Evolutionary conservation across 2,797 vertebrate species (phyloP), one percentile per base, ranked within the genome.

Genomic region (Enoplosus armatus): DNA sequence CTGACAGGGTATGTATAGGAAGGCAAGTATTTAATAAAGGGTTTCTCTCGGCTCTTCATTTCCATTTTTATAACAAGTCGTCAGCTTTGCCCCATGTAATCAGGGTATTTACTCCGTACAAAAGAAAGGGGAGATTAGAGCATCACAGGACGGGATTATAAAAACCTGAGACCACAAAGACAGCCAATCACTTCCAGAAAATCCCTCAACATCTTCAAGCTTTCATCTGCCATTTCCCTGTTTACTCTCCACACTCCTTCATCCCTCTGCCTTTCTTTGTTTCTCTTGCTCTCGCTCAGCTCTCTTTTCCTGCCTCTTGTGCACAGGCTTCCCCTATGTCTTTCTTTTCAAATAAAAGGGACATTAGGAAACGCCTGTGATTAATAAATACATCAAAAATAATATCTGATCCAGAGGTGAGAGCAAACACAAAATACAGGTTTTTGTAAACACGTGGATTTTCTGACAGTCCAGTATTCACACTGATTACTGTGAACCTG

Each of bases 111-210:
- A 87, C 84, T 87, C 66, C 61, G 66, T 55, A 90, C 79, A 90
- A 91, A 93, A 89, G 90, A 91, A 91, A 85, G 83, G 60, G 79
- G 66, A 91, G 91, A 94, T 94, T 92, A 94, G 72, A 86, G 88
- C 87, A 91, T 92, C 90, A 92, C 87, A 93, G 90, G 87, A 88
- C 65, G 59, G 91, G 92, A 93, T 93, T 91, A 92, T 89, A 87
- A 91, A 91, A 91, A 90, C 86, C 85, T 61, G 79, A 88, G 87
- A 86, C 80, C 88, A 90, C 85, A 92, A 91, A 92, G 87, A 91
- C 75, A 87, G 89, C 80, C 89, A 93, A 91, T 92, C 91, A 89
- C 79, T 87, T 79, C 51, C 48, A 82, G 84, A 89, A 93, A 93
- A 90, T 91, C 90, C 91, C 59, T 74, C 72, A 83, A 85, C 83